Percentiles rank a stretch among this genome's conserved stretches.
These are phyloP conservation scores for Drosophila sechellia DNA, from an alignment of 1,140 invertebrate species.

Conservation along the genomic window DNA sequence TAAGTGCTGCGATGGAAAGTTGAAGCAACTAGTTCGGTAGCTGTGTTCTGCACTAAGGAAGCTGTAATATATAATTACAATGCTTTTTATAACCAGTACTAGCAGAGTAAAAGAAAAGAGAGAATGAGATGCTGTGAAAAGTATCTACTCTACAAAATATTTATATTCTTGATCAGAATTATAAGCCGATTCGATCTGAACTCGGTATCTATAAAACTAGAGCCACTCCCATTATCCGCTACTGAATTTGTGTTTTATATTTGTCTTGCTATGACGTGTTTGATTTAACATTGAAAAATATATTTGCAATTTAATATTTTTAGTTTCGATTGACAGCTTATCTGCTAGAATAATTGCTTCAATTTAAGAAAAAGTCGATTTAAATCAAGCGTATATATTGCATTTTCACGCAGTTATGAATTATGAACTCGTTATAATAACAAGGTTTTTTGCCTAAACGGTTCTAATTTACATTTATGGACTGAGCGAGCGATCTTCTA, in stretches of 20 bases:
- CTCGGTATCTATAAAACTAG: too few relatives aligned
- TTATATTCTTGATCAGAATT: too few relatives aligned
- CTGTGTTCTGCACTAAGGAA: background rate
- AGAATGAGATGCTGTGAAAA: too few relatives aligned
- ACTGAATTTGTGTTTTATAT: too few relatives aligned
- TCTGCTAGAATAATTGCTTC: background rate
- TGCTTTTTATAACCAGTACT: too few relatives aligned
- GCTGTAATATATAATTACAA: background rate
- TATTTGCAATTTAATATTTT: background rate
- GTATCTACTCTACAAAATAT: too few relatives aligned
- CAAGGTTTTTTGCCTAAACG: background rate
- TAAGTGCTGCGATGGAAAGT: background rate
- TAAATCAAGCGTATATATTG: conserved; percentile 1
- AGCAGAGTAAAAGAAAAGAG: too few relatives aligned
- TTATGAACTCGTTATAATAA: conserved; percentile 3
- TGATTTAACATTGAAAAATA: too few relatives aligned
- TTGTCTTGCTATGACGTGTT: too few relatives aligned
- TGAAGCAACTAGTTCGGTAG: background rate
- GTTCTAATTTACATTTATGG: background rate
- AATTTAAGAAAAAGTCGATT: background rate
- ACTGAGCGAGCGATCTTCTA: too few relatives aligned
- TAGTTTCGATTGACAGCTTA: conserved; percentile 21
- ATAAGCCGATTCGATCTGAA: too few relatives aligned
- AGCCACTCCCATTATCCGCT: too few relatives aligned
- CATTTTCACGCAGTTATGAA: background rate